Conservation (phyloP, 2,113 vertebrate genomes). For the Mirza zaza region DNA sequence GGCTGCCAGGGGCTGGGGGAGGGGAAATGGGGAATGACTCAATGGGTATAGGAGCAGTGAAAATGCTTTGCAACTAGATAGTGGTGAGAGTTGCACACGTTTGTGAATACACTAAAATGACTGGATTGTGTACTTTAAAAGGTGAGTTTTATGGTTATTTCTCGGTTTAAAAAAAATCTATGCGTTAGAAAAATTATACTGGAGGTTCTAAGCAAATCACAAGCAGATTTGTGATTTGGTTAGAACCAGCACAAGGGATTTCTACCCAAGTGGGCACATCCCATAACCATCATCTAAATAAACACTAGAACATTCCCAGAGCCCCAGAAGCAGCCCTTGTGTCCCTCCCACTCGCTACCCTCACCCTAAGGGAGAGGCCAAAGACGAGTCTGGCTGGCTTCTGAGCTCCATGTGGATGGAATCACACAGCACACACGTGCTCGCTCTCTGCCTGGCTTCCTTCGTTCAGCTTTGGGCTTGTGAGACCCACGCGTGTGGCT, state of each 20-base stretch:
- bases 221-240: neutral
- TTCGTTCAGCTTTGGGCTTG: neutral
- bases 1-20: neutral
- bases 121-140: neutral
- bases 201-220: neutral
- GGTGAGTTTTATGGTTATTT: neutral
- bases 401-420: neutral
- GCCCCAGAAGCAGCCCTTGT: neutral
- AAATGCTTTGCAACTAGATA: neutral
- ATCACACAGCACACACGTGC: neutral
- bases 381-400: neutral
- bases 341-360: neutral
- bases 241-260: neutral
- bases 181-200: neutral
- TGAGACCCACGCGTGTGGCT: neutral
- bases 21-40: neutral
- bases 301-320: neutral
- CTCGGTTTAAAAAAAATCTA: neutral
- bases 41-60: neutral
- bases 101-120: neutral
- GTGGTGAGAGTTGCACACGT: neutral
- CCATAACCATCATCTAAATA: neutral
- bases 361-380: neutral
- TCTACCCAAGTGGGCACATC: neutral
- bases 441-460: neutral